Evolutionary conservation across 2,888 invertebrate genomes (phyloP).

Genomic region (Amaurobius ferox): DNA sequence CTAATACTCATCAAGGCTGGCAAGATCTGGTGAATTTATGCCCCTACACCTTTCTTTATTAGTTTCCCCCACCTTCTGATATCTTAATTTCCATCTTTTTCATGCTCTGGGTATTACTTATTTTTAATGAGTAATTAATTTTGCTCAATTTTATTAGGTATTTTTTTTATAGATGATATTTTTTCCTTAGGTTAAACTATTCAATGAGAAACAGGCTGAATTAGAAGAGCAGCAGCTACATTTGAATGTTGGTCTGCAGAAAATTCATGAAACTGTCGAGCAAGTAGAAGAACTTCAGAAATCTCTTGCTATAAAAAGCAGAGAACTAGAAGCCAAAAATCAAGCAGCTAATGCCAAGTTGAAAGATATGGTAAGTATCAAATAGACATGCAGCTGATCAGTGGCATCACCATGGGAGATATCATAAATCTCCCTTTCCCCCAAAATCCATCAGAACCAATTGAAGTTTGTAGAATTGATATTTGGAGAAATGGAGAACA

Average conservation of each 20-base stretch:
- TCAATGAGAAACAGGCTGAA: constrained; percentile 98
- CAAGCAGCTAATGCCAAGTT: constrained; percentile 99
- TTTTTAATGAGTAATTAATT: neutral
- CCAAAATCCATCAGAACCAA: too few relatives aligned
- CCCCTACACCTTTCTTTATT: too few relatives aligned
- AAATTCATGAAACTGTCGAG: constrained; percentile 99
- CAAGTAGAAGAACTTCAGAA: constrained; percentile 99
- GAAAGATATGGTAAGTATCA: constrained; percentile 90
- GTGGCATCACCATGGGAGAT: too few relatives aligned
- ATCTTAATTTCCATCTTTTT: too few relatives aligned
- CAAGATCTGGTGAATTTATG: too few relatives aligned
- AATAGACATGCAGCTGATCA: too few relatives aligned
- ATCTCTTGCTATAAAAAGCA: constrained; percentile 95
- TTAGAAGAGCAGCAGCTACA: constrained; percentile 99
- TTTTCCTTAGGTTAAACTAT: constrained; percentile 85
- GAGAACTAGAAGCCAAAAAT: constrained; percentile 92
- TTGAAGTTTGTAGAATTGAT: too few relatives aligned
- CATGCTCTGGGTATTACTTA: neutral
- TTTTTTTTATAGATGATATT: neutral
- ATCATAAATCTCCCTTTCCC: too few relatives aligned
- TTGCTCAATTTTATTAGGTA: neutral
- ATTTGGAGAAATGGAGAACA: too few relatives aligned
- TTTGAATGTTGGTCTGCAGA: constrained; percentile 97
- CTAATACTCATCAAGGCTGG: too few relatives aligned
- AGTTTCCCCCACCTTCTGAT: too few relatives aligned